phyloP scores from a whole-genome alignment of 2,797 vertebrate genomes.

The Silurus lanzhouensis region DNA sequence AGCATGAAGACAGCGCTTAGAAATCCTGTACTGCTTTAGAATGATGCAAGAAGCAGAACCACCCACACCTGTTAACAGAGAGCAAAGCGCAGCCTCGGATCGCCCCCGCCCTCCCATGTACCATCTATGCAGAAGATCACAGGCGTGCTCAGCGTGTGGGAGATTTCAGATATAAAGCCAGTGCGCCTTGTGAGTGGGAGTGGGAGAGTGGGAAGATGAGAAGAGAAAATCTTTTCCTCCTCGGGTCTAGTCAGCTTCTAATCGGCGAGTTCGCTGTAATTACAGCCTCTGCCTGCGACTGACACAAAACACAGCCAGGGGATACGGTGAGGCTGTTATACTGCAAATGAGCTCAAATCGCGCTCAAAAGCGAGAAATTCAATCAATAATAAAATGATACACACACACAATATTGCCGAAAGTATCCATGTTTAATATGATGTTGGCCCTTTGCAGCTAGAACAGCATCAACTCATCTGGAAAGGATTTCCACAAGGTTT shows the following conservation, averaged over 20 bases:
- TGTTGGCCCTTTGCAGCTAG: too few relatives aligned
- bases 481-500: too few relatives aligned
- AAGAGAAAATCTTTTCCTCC: slow-evolving; percentile 32
- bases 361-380: too few relatives aligned
- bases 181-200: not conserved
- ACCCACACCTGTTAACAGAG: slow-evolving; percentile 39
- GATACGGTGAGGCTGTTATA: not conserved
- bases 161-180: slow-evolving; percentile 16
- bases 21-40: slow-evolving; percentile 20
- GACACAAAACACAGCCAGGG: not conserved
- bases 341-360: not conserved
- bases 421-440: too few relatives aligned
- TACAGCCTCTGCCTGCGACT: slow-evolving; percentile 26
- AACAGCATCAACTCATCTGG: too few relatives aligned
- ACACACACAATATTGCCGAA: too few relatives aligned
- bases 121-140: slow-evolving; percentile 36
- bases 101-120: slow-evolving; percentile 21
- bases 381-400: too few relatives aligned
- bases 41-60: slow-evolving; percentile 28
- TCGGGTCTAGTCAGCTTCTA: slow-evolving; percentile 18
- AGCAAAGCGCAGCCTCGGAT: not conserved
- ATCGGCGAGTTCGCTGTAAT: slow-evolving; percentile 23
- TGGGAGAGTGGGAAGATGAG: slow-evolving; percentile 37
- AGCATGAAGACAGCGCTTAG: not conserved
- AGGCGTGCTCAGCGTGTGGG: not conserved